Evolutionary conservation across 2,113 vertebrate species (phyloP).

Genomic region (Paracanthobrama guichenoti): DNA sequence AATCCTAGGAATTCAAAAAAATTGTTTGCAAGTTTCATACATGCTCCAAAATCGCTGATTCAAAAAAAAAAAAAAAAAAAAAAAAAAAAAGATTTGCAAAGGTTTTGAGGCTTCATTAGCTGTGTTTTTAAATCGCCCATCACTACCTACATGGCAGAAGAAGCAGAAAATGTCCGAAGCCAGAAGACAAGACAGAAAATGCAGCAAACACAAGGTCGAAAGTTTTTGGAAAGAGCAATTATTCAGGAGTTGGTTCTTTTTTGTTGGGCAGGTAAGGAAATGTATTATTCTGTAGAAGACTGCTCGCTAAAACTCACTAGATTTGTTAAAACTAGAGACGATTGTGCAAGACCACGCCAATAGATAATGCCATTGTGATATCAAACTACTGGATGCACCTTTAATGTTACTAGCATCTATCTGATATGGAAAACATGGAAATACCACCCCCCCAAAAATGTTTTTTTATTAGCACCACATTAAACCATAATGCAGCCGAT

Average conservation of each 20-base stretch:
- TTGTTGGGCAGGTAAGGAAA: neutral
- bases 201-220: neutral
- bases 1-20: too few relatives aligned
- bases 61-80: neutral
- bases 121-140: neutral
- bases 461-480: slow-evolving; percentile 27
- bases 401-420: neutral
- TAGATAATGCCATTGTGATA: neutral
- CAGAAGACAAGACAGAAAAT: neutral
- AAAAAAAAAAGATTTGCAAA: neutral
- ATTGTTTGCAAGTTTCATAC: neutral
- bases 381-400: slow-evolving; percentile 5
- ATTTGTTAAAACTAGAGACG: too few relatives aligned
- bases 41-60: neutral
- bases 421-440: neutral
- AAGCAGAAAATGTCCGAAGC: neutral
- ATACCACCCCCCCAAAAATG: neutral
- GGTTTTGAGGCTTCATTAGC: neutral
- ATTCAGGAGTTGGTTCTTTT: neutral
- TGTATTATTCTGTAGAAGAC: neutral
- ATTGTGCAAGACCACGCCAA: too few relatives aligned
- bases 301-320: neutral
- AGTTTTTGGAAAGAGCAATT: neutral
- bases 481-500: slow-evolving; percentile 8
- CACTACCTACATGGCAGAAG: neutral